Evolutionary conservation across 2,797 vertebrate genomes (phyloP).

Genomic region (Sardinella longiceps): DNA sequence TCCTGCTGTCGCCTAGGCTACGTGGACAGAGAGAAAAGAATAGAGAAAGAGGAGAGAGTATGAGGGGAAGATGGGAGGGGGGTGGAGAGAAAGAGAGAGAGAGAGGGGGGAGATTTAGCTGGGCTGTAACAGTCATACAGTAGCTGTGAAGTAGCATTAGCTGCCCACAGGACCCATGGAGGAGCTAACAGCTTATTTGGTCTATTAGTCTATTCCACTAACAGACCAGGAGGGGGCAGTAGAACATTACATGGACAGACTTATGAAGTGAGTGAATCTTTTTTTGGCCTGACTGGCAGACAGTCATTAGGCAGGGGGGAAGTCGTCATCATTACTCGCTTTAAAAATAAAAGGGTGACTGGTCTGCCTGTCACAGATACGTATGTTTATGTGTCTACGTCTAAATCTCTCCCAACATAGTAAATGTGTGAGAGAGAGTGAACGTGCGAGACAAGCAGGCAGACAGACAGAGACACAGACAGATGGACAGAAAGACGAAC

Average conservation of each 20-base stretch:
- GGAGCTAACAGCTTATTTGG: background rate
- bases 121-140: constrained; percentile 3
- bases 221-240: constrained; percentile 47
- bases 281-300: constrained; percentile 57
- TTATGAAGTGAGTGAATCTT: constrained; percentile 51
- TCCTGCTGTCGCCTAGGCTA: constrained; percentile 98
- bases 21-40: constrained; percentile 60
- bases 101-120: constrained; percentile 57
- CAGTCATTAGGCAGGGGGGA: constrained; percentile 63
- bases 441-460: constrained; percentile 37
- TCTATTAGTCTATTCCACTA: background rate
- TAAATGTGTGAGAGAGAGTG: constrained; percentile 38
- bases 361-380: constrained; percentile 60
- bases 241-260: constrained; percentile 35
- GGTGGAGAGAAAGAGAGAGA: constrained; percentile 24
- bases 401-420: constrained; percentile 60
- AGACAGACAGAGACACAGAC: constrained; percentile 39
- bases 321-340: constrained; percentile 65
- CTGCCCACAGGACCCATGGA: background rate
- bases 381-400: constrained; percentile 62
- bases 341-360: constrained; percentile 75
- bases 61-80: constrained; percentile 29
- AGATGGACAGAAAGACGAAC: constrained; percentile 26
- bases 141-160: background rate
- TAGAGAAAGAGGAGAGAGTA: constrained; percentile 34